A percentile compares a stretch with the other conserved stretches of the same genome.
Evolutionary conservation across 2,797 vertebrate species (phyloP).

Genomic region (Botia almorhae): DNA sequence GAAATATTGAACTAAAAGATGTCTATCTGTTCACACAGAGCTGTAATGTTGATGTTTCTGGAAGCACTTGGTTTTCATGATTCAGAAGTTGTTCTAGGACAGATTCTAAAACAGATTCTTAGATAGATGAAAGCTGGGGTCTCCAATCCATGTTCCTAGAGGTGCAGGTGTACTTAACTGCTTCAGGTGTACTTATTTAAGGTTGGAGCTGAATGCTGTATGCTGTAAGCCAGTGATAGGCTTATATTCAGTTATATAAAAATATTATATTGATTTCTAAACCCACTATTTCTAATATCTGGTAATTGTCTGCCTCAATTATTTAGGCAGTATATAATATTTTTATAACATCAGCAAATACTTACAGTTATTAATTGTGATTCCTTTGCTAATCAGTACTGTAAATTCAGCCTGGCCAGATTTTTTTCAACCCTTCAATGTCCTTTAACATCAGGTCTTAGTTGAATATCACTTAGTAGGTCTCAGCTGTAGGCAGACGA

Average conservation of each 20-base stretch:
- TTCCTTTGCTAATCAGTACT: too few relatives aligned
- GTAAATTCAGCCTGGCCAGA: too few relatives aligned
- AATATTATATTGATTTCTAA: too few relatives aligned
- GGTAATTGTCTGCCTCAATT: too few relatives aligned
- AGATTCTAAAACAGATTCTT: not conserved
- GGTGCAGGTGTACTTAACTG: too few relatives aligned
- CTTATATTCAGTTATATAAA: not conserved
- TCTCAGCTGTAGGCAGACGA: slow-evolving; percentile 31
- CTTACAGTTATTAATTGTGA: too few relatives aligned
- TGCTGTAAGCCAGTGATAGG: not conserved
- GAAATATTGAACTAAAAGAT: slow-evolving; percentile 43
- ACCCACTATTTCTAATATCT: too few relatives aligned
- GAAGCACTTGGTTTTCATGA: not conserved
- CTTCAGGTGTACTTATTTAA: too few relatives aligned
- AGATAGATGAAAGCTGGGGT: not conserved
- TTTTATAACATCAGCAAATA: too few relatives aligned
- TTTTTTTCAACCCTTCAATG: not conserved
- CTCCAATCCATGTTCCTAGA: too few relatives aligned
- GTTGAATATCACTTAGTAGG: slow-evolving; percentile 11
- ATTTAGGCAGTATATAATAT: too few relatives aligned
- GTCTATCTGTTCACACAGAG: slow-evolving; percentile 21
- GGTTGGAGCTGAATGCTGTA: not conserved
- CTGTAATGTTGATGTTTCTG: slow-evolving; percentile 18
- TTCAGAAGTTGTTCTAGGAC: not conserved
- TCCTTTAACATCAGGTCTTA: slow-evolving; percentile 6